These are phyloP conservation scores for Lysandra bellargus DNA, from an alignment of 2,888 invertebrate genomes.

Conservation along the genomic window DNA sequence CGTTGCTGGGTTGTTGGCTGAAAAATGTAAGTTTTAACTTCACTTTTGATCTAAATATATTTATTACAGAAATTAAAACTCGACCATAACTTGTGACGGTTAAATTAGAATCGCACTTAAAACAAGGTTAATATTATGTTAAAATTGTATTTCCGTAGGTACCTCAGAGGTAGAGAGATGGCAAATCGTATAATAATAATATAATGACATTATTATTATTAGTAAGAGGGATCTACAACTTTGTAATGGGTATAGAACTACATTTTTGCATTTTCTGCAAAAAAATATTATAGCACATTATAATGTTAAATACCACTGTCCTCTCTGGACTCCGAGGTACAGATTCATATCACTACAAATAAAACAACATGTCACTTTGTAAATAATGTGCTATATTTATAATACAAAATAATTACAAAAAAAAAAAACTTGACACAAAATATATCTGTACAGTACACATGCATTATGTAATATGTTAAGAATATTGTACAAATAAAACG, in stretches of 20 bases:
- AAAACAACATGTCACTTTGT: constrained; percentile 57
- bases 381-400: constrained; percentile 81
- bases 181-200: not conserved
- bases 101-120: not conserved
- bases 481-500: constrained; percentile 66
- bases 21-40: not conserved
- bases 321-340: not conserved
- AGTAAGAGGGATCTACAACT: not conserved
- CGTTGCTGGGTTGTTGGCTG: not conserved
- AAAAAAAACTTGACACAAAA: constrained; percentile 76
- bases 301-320: too few species aligned
- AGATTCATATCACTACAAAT: constrained; percentile 39
- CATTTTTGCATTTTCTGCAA: too few species aligned
- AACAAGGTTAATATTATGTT: not conserved
- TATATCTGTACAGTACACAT: constrained; percentile 74
- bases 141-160: not conserved
- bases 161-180: not conserved
- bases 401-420: constrained; percentile 80
- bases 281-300: too few species aligned
- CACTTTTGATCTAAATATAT: not conserved
- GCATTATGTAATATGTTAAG: constrained; percentile 65
- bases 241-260: not conserved
- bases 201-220: too few species aligned
- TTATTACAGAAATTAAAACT: too few species aligned
- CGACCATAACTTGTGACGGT: too few species aligned